phyloP scores from a whole-genome alignment of 2,797 vertebrate species.

The Craterocephalus amniculus region DNA sequence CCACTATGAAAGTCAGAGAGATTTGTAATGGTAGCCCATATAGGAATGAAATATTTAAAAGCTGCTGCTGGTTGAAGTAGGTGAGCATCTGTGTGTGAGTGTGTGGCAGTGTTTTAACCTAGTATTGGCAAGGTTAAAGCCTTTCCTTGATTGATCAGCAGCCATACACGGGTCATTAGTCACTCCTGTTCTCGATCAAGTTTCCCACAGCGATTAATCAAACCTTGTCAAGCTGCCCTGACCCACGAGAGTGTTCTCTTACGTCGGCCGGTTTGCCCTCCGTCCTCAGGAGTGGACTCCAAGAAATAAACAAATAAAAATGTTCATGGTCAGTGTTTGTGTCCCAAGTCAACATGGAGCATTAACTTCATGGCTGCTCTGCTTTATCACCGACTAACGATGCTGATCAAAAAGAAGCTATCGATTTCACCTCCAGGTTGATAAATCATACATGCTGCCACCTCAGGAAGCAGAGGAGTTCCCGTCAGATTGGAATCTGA shows the following conservation, averaged over 20 bases:
- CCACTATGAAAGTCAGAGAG: background rate
- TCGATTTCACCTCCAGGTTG: constrained; percentile 42
- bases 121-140: constrained; percentile 72
- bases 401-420: constrained; percentile 46
- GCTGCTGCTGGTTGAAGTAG: constrained; percentile 3
- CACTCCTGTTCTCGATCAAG: constrained; percentile 69
- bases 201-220: constrained; percentile 78
- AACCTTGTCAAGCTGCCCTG: constrained; percentile 65
- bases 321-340: constrained; percentile 33
- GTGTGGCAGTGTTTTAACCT: constrained; percentile 30
- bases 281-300: constrained; percentile 42
- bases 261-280: constrained; percentile 48
- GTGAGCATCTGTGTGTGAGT: constrained; percentile 4
- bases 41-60: constrained; percentile 9
- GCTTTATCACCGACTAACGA: constrained; percentile 49
- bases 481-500: constrained; percentile 42
- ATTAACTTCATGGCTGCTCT: constrained; percentile 31
- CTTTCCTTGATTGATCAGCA: constrained; percentile 76
- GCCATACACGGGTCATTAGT: constrained; percentile 72
- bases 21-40: constrained; percentile 1
- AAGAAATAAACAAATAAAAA: constrained; percentile 18
- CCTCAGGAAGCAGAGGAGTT: constrained; percentile 14
- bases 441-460: constrained; percentile 41
- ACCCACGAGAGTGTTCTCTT: constrained; percentile 57
- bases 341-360: constrained; percentile 21